Percentiles rank a stretch among this genome's conserved stretches.
Evolutionary conservation across 2,797 vertebrate species (phyloP).

Genomic region (Danio aesculapii): DNA sequence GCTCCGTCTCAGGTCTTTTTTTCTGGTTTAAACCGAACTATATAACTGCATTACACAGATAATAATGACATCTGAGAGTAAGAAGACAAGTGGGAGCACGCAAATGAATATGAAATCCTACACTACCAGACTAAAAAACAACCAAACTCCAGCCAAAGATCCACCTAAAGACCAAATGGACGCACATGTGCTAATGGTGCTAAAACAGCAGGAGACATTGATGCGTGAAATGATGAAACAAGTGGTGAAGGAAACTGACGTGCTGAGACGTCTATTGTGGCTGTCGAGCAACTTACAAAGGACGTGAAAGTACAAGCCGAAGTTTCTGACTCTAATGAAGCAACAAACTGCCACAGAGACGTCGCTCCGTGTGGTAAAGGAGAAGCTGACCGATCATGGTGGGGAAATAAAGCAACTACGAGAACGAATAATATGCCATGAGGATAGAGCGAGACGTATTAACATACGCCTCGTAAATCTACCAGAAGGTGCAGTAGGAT

Average conservation of each 20-base stretch:
- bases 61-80: not conserved
- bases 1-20: constrained; percentile 8
- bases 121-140: not conserved
- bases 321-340: not conserved
- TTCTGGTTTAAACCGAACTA: not conserved
- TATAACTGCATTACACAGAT: not conserved
- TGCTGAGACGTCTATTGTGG: not conserved
- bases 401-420: not conserved
- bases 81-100: not conserved
- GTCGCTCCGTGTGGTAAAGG: not conserved
- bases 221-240: not conserved
- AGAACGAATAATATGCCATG: not conserved
- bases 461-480: not conserved
- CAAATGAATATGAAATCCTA: not conserved
- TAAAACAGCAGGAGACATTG: not conserved
- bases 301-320: not conserved
- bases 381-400: not conserved
- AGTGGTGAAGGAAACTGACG: not conserved
- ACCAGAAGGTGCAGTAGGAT: not conserved
- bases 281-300: not conserved
- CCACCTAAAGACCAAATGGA: not conserved
- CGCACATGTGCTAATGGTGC: not conserved
- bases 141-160: not conserved
- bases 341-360: not conserved
- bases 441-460: not conserved